Conservation (phyloP, 2,888 invertebrate species). For the Poecilobothrus nobilitatus region DNA sequence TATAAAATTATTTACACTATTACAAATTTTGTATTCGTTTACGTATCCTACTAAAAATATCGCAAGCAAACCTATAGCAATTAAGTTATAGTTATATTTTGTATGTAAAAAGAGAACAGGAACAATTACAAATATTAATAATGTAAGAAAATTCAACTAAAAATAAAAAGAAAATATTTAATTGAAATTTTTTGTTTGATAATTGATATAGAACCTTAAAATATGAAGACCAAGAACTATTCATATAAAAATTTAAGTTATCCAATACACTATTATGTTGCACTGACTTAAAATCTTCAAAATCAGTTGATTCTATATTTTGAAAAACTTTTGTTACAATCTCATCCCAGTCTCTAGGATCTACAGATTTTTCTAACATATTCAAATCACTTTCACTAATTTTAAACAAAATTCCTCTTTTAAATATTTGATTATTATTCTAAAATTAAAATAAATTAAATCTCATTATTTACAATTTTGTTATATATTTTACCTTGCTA, state of each 20-base stretch:
- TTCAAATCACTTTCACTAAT: not conserved
- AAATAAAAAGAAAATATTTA: not conserved
- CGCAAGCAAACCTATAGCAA: not conserved
- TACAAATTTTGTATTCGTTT: not conserved
- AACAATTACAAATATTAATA: not conserved
- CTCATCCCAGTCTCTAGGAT: constrained; percentile 35
- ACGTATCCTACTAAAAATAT: not conserved
- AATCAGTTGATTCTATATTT: constrained; percentile 22
- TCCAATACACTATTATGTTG: constrained; percentile 17
- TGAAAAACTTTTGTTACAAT: constrained; percentile 30
- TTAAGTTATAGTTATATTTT: not conserved
- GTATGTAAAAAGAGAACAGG: not conserved
- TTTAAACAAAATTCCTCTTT: not conserved
- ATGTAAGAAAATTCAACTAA: not conserved
- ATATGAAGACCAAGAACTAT: constrained; percentile 22
- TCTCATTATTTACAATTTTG: not conserved
- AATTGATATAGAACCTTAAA: not conserved
- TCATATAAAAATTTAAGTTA: constrained; percentile 14
- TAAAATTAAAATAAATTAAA: not conserved
- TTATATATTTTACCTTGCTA: not conserved
- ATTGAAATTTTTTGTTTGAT: too few species aligned
- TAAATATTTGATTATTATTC: not conserved
- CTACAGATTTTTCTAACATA: constrained; percentile 27
- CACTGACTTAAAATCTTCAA: constrained; percentile 21
- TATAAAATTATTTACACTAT: not conserved